Conservation (phyloP, 1,140 invertebrate species). For the Drosophila leontia region DNA sequence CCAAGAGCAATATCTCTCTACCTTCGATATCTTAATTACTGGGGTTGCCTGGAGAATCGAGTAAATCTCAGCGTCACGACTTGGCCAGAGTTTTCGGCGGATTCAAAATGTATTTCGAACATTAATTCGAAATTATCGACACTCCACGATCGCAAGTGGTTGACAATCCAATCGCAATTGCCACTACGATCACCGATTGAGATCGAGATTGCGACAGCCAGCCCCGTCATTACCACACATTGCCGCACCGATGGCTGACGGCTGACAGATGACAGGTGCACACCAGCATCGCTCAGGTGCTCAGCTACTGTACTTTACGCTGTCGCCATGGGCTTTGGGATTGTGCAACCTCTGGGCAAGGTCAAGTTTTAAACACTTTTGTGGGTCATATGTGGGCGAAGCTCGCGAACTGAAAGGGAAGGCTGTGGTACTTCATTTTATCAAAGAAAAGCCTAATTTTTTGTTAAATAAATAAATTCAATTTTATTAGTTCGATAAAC, state of each 20-base stretch:
- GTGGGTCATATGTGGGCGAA: constrained; percentile 36
- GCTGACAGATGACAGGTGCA: constrained; percentile 18
- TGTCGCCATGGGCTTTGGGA: background rate
- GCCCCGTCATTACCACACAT: constrained; percentile 38
- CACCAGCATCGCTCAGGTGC: constrained; percentile 19
- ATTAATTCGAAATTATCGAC: constrained; percentile 71
- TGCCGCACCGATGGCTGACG: constrained; percentile 71
- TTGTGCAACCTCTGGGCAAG: constrained; percentile 41
- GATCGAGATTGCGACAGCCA: constrained; percentile 44
- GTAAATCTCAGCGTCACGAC: constrained; percentile 47
- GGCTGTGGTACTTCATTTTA: background rate
- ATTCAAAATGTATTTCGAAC: constrained; percentile 53
- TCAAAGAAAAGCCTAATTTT: background rate
- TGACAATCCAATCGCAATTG: constrained; percentile 56
- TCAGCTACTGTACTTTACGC: constrained; percentile 26
- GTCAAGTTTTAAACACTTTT: constrained; percentile 37
- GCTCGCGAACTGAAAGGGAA: background rate
- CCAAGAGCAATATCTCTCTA: constrained; percentile 12
- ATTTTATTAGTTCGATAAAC: background rate
- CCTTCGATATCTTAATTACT: constrained; percentile 63
- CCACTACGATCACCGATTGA: constrained; percentile 29
- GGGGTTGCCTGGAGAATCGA: constrained; percentile 25
- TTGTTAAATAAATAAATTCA: background rate
- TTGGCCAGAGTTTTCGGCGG: constrained; percentile 11
- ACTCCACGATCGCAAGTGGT: constrained; percentile 53